phyloP scores from a whole-genome alignment of 2,797 vertebrate species.

The Anguilla megastoma region DNA sequence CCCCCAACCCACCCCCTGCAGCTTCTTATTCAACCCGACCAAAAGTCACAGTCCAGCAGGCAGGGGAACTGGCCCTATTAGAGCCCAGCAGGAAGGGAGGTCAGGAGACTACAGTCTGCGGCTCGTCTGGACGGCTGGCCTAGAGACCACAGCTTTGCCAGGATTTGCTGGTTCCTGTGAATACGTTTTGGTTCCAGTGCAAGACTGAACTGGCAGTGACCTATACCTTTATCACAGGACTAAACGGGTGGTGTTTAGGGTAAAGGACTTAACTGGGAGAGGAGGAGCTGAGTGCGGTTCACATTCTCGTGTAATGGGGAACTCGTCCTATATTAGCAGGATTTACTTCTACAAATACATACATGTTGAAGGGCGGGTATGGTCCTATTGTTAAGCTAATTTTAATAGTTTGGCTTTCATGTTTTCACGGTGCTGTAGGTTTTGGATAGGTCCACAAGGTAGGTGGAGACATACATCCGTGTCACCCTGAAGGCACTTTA shows the following conservation, averaged over 20 bases:
- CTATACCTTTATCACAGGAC: neutral
- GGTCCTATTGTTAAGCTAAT: neutral
- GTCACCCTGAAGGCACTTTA: too few relatives aligned
- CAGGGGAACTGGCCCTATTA: neutral
- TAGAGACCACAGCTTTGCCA: neutral
- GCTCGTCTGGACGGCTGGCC: neutral
- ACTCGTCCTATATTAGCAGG: neutral
- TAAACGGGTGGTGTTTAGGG: neutral
- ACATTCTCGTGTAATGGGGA: neutral
- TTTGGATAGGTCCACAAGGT: neutral
- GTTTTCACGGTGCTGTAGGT: neutral
- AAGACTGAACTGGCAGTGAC: neutral
- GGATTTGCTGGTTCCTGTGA: neutral
- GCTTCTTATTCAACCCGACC: neutral
- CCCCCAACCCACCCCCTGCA: neutral
- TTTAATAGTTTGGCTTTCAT: neutral
- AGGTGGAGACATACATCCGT: neutral
- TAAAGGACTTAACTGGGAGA: neutral
- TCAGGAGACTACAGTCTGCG: neutral
- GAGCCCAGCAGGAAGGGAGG: neutral
- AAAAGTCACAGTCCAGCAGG: neutral
- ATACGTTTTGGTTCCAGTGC: neutral
- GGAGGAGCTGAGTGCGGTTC: neutral
- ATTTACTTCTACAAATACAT: too few relatives aligned
- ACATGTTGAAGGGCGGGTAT: neutral